A percentile compares a stretch with the other conserved stretches of the same genome.
These are phyloP conservation scores for Bombyx huttoni DNA, from an alignment of 2,888 invertebrate species.

Conservation along the genomic window DNA sequence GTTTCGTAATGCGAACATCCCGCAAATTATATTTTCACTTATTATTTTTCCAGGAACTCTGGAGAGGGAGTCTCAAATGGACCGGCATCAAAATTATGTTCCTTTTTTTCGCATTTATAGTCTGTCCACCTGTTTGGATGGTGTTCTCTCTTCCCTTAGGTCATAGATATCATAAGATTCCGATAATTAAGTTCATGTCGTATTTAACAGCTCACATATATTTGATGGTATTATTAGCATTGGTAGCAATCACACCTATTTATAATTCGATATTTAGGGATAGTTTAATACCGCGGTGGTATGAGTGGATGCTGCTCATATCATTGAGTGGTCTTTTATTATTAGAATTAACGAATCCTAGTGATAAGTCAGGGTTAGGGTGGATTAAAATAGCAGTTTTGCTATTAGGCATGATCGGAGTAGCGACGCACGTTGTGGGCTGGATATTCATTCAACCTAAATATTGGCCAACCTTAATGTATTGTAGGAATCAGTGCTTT, in stretches of 20 bases:
- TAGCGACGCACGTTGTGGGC: constrained; percentile 89
- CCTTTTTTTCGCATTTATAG: constrained; percentile 91
- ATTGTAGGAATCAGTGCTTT: constrained; percentile 96
- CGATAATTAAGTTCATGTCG: constrained; percentile 99
- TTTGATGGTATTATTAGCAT: constrained; percentile 91
- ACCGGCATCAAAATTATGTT: constrained; percentile 94
- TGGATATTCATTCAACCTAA: constrained; percentile 77
- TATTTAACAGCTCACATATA: constrained; percentile 99
- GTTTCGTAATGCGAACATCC: not conserved
- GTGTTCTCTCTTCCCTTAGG: constrained; percentile 95
- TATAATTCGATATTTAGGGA: constrained; percentile 83
- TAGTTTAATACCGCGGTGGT: constrained; percentile 91
- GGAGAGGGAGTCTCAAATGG: constrained; percentile 98
- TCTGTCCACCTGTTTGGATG: constrained; percentile 97
- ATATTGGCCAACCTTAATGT: constrained; percentile 90
- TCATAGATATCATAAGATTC: constrained; percentile 97
- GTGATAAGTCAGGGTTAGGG: constrained; percentile 96
- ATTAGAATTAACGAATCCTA: constrained; percentile 97
- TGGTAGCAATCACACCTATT: constrained; percentile 91
- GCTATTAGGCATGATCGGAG: constrained; percentile 90
- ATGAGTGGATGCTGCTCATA: constrained; percentile 95
- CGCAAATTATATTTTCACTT: not conserved
- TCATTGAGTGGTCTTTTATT: constrained; percentile 96
- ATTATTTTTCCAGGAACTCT: constrained; percentile 84
- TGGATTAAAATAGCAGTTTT: constrained; percentile 92